These are phyloP conservation scores for Sturnira hondurensis DNA, from an alignment of 2,113 vertebrate species.

Conservation along the genomic window DNA sequence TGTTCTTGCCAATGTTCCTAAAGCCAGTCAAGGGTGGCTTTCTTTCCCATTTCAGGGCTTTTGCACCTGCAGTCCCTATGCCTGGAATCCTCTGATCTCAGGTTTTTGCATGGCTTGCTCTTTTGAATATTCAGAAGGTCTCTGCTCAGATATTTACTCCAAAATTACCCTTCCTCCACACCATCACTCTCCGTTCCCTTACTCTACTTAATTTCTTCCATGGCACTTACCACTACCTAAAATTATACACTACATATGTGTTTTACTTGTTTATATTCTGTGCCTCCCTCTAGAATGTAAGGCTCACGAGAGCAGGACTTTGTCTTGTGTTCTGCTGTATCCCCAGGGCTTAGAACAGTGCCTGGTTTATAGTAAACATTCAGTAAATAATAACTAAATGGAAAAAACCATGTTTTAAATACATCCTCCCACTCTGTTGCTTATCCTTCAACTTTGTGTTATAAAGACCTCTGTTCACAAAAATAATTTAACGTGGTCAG, in stretches of 20 bases:
- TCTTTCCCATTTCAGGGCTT: background rate
- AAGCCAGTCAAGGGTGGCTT: background rate
- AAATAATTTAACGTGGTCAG: conserved; percentile 9
- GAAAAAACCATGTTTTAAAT: conserved; percentile 41
- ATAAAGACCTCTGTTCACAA: background rate
- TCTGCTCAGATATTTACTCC: conserved; percentile 3
- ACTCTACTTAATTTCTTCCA: background rate
- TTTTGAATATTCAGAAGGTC: background rate
- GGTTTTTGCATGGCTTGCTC: background rate
- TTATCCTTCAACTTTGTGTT: conserved; percentile 24
- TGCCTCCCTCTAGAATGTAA: background rate
- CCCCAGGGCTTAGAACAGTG: background rate
- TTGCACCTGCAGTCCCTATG: background rate
- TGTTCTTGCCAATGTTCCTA: background rate
- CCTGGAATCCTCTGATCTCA: background rate
- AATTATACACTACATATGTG: background rate
- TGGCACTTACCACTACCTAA: background rate
- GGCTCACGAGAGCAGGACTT: background rate
- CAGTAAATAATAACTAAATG: conserved; percentile 39
- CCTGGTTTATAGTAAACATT: background rate
- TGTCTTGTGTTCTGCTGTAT: conserved; percentile 10
- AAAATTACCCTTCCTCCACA: background rate
- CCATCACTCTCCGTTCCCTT: background rate
- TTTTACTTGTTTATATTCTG: conserved; percentile 12
- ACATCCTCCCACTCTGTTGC: background rate